phyloP scores from a whole-genome alignment of 2,113 vertebrate species.

The Tonatia bakeri region DNA sequence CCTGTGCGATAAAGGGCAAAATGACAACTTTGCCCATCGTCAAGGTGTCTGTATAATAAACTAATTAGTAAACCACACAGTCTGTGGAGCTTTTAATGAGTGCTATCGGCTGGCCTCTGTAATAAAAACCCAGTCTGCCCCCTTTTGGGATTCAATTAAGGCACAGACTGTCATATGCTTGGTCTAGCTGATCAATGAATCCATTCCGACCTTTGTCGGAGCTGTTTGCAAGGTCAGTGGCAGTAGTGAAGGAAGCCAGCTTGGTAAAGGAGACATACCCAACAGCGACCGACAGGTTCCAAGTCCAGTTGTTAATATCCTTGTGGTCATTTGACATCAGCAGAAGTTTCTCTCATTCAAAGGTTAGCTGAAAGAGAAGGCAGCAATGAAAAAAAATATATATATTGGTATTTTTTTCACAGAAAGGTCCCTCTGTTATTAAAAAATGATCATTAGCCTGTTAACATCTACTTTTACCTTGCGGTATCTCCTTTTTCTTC shows the following conservation, averaged over 20 bases:
- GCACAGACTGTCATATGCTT: conserved; percentile 91
- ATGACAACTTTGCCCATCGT: conserved; percentile 89
- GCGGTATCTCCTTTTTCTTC: conserved; percentile 40
- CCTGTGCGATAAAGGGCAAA: conserved; percentile 90
- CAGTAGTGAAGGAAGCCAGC: conserved; percentile 76
- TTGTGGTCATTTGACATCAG: conserved; percentile 92
- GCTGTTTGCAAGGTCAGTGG: conserved; percentile 88
- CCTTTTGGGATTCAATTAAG: conserved; percentile 93
- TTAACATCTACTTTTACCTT: conserved; percentile 69
- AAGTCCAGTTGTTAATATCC: conserved; percentile 88
- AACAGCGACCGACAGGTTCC: conserved; percentile 84
- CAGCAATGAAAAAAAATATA: conserved; percentile 47
- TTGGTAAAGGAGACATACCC: conserved; percentile 81
- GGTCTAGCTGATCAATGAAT: conserved; percentile 91
- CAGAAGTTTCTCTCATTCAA: conserved; percentile 88
- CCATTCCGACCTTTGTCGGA: conserved; percentile 88
- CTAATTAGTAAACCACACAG: conserved; percentile 93
- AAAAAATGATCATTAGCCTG: conserved; percentile 76
- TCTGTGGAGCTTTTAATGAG: conserved; percentile 91
- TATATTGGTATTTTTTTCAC: not conserved
- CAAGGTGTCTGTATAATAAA: conserved; percentile 95
- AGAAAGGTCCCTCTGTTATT: conserved; percentile 71
- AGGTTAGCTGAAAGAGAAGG: conserved; percentile 86
- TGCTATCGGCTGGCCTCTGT: conserved; percentile 88
- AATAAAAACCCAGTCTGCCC: conserved; percentile 89